Evolutionary conservation across 2,797 vertebrate genomes (phyloP), one percentile per base, ranked within the genome.

Genomic region (Caiman crocodilus): DNA sequence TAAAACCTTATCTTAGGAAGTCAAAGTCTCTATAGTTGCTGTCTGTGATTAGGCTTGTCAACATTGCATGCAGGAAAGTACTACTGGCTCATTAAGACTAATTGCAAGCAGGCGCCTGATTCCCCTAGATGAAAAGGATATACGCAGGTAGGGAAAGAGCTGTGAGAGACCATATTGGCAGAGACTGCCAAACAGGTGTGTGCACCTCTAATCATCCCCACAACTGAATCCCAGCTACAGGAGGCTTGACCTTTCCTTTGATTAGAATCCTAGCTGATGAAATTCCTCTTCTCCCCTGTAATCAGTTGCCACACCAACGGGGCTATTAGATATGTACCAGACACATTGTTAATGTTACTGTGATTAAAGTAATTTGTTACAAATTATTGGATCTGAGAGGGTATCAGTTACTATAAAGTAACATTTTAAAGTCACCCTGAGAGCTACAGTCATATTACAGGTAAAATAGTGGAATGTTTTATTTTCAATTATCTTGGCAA

Each of bases 61-160:
- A 60, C 95, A 88, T 88, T 84, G 84, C 92, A 96, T 93, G 78
- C 78, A 77, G 96, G 76, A 92, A 96, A 85, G 83, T 89, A 92
- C 85, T 87, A 61, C 80, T 82, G 96, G 67, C 95, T 97, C 95
- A 96, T 98, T 91, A 97, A 87, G 85, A 87, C 93, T 97, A 97
- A 98, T 96, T 97, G 96, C 95, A 85, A 85, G 87, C 79, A 93
- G 64, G 58, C 88, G 69, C 82, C 92, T 88, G 90, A 92, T 95
- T 93, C 76, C 75, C 96, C 85, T 23, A 0, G 82, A 90, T 84
- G 87, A 85, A 23, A 4, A 60, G 84, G 69, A 87, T 74, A 60
- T 76, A n/a, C 90, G 60, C 26, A 42, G 88, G 90, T 73, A 79
- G 30, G 2, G 75, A 69, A 90, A 84, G 79, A 63, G 81, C 57